These are phyloP conservation scores for Cantharis rufa DNA, from an alignment of 2,888 invertebrate genomes.

Conservation along the genomic window DNA sequence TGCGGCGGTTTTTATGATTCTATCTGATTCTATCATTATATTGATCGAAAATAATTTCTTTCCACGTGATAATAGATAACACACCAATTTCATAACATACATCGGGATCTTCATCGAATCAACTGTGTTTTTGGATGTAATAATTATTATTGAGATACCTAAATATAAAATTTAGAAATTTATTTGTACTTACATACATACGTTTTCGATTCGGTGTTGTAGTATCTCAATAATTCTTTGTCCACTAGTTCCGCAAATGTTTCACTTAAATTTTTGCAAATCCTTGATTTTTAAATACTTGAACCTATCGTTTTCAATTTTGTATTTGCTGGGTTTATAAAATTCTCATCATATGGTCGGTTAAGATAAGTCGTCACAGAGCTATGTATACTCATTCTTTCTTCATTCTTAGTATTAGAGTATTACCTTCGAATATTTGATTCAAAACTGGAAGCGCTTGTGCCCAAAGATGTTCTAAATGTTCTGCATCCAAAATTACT, in stretches of 20 bases:
- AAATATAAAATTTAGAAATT: not conserved
- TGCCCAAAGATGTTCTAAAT: too few species aligned
- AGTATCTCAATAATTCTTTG: not conserved
- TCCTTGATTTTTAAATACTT: not conserved
- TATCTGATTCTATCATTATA: not conserved
- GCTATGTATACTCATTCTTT: too few species aligned
- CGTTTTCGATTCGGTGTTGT: not conserved
- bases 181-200: fast-evolving
- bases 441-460: too few species aligned
- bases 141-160: not conserved
- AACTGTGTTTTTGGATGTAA: not conserved
- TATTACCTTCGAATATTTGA: too few species aligned
- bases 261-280: not conserved
- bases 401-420: too few species aligned
- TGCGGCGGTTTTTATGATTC: too few species aligned
- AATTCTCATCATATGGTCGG: not conserved
- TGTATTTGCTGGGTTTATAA: not conserved
- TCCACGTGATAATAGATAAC: not conserved
- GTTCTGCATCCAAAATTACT: too few species aligned
- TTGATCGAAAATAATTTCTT: not conserved
- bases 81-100: not conserved
- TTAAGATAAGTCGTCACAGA: not conserved
- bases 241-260: not conserved
- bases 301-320: fast-evolving
- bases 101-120: not conserved